Conservation (phyloP, 1,140 invertebrate species). For the Hycleus phaleratus region DNA sequence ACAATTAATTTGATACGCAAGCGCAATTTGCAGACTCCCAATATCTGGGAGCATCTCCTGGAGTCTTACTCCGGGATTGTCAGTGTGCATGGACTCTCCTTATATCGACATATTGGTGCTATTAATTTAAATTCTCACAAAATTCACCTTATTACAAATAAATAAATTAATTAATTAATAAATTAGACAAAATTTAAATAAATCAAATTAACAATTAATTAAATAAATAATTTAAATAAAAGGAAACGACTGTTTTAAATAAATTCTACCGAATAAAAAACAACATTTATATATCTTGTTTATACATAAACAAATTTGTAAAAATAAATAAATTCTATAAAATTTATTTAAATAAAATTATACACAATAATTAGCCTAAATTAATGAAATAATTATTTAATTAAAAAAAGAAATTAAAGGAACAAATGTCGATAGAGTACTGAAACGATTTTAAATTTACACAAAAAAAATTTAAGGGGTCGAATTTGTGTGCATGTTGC, state of each 20-base stretch:
- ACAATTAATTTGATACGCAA: not conserved
- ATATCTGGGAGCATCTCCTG: conserved; percentile 16
- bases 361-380: too few species aligned
- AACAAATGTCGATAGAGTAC: too few species aligned
- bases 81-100: conserved; percentile 9
- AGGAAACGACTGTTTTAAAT: too few species aligned
- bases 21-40: conserved; percentile 17
- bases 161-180: conserved; percentile 3
- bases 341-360: too few species aligned
- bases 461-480: too few species aligned
- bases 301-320: too few species aligned
- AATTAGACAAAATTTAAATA: not conserved
- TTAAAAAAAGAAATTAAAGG: too few species aligned
- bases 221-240: conserved; percentile 5
- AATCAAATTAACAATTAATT: conserved; percentile 3
- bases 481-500: conserved; percentile 1
- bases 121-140: conserved; percentile 16
- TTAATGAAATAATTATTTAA: too few species aligned
- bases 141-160: conserved; percentile 2
- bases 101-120: conserved; percentile 22
- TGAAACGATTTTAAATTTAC: too few species aligned
- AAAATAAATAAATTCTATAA: too few species aligned
- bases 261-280: too few species aligned
- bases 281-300: too few species aligned
- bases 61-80: conserved; percentile 16